Evolutionary conservation across 2,797 vertebrate species (phyloP), one percentile per base, ranked within the genome.

Genomic region (Yasuhikotakia modesta): DNA sequence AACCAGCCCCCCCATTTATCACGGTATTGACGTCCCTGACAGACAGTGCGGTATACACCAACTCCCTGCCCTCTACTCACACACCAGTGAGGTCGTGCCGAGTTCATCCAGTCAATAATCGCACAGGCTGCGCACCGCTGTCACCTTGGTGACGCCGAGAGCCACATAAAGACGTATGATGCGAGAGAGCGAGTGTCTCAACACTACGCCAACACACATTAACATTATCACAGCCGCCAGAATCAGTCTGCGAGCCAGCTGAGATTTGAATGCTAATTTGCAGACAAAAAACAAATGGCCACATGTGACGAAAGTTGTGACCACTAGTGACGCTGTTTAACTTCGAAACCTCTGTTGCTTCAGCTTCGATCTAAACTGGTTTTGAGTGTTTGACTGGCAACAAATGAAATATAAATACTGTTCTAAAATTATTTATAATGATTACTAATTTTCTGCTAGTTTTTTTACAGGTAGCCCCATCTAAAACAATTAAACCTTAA

Each of bases 71-170:
- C 92, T 94, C 94, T 94, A n/a, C 91, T 93, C 87, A 90, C 87
- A 89, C 91, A 88, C 89, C 87, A 88, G 86, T 57, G 85, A 92
- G 93, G 93, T 94, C 93, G 92, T 80, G 70, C 53, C 21, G 89
- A 91, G 93, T 93, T 94, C 93, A 91, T 85, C 70, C 87, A 91
- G 91, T 94, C 93, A 93, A 94, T 94, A 94, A 94, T 92, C 92
- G 90, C 90, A 90, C 71, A 87, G 88, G 88, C 88, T 90, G 89
- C 43, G 27, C 17, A 45, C 89, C 87, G 86, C 90, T 91, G 92
- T 92, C 91, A 92, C 89, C 91, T 92, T 90, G 87, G 89, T 91
- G 89, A 80, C 19, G 83, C 87, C 89, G 87, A 63, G 69, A 79
- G 69, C 75, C 57, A 71, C 60, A 82, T 84, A 82, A 66, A 84